Conservation (phyloP, 2,797 vertebrate genomes). For the Sorex maritimensis region DNA sequence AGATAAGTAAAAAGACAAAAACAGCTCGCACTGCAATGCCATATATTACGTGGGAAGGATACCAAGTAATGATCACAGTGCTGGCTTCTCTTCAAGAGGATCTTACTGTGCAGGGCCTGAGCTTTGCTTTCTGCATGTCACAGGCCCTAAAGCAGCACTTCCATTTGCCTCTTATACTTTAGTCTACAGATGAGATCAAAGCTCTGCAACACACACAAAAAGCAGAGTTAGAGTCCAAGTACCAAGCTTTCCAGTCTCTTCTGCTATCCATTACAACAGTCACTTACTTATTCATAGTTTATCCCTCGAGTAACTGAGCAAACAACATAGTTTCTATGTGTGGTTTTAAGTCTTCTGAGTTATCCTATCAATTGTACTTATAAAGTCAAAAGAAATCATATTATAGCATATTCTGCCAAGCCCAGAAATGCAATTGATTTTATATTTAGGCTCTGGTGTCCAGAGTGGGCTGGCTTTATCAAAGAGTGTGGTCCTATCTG, state of each 20-base stretch:
- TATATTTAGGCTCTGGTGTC: neutral
- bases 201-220: neutral
- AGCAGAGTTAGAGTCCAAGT: neutral
- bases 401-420: neutral
- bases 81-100: neutral
- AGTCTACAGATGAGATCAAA: neutral
- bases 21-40: neutral
- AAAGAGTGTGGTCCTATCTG: neutral
- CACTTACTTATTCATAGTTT: no score
- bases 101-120: neutral
- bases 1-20: neutral
- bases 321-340: neutral
- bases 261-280: neutral
- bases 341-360: constrained; percentile 41
- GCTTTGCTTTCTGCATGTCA: accelerated
- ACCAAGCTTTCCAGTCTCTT: neutral
- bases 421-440: neutral
- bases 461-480: neutral
- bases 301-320: neutral
- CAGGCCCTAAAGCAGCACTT: neutral
- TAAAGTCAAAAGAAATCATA: constrained; percentile 37
- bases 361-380: constrained; percentile 9
- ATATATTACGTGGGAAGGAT: neutral
- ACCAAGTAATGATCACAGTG: neutral
- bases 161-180: neutral